Percentiles rank a stretch among this genome's conserved stretches.
phyloP scores from a whole-genome alignment of 2,797 vertebrate genomes.

The Pseudomugil tenellus region DNA sequence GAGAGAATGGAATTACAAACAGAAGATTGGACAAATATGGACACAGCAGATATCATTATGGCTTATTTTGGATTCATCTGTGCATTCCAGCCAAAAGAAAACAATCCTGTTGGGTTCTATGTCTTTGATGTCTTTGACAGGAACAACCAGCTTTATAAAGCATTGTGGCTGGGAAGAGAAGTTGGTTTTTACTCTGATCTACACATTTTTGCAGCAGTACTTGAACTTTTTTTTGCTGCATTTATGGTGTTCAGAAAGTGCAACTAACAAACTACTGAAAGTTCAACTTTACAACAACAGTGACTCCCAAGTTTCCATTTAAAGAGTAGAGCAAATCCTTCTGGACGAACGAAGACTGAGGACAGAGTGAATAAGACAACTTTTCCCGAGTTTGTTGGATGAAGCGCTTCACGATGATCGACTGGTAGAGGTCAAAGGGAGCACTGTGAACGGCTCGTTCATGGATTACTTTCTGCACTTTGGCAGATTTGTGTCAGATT shows the following conservation, averaged over 20 bases:
- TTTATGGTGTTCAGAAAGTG: constrained; percentile 4
- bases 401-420: constrained; percentile 11
- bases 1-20: constrained; percentile 40
- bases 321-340: constrained; percentile 25
- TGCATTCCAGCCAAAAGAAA: constrained; percentile 22
- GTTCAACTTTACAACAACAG: constrained; percentile 19
- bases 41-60: constrained; percentile 29
- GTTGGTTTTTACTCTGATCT: constrained; percentile 29
- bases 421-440: neutral
- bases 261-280: constrained; percentile 12
- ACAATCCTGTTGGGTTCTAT: constrained; percentile 40
- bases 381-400: constrained; percentile 21
- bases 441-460: constrained; percentile 14
- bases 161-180: constrained; percentile 17
- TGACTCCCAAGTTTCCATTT: constrained; percentile 46
- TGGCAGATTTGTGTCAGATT: constrained; percentile 15
- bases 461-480: constrained; percentile 29
- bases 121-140: constrained; percentile 28
- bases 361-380: constrained; percentile 36
- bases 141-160: constrained; percentile 33
- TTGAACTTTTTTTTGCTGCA: neutral
- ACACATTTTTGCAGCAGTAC: constrained; percentile 36
- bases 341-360: constrained; percentile 43
- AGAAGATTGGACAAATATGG: constrained; percentile 27
- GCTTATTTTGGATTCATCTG: constrained; percentile 50